These are phyloP conservation scores for Salvelinus sp. DNA, from an alignment of 2,113 vertebrate genomes.

Conservation along the genomic window DNA sequence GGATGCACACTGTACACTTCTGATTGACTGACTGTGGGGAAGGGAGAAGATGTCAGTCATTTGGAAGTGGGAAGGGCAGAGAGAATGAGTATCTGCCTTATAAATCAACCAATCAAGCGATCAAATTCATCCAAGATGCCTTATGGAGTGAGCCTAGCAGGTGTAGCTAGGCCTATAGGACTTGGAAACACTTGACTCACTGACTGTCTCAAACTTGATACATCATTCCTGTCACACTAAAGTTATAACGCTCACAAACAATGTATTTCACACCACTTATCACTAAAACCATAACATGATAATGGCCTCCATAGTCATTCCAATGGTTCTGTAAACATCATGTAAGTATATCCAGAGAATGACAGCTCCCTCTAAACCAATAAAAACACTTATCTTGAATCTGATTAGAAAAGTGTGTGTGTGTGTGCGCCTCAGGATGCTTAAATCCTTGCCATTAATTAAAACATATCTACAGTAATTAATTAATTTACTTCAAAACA, in stretches of 20 bases:
- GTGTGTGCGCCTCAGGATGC: background rate
- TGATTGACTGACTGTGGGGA: constrained; percentile 15
- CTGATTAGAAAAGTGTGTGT: background rate
- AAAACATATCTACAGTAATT: constrained; percentile 22
- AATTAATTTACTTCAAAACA: constrained; percentile 25
- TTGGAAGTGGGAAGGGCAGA: constrained; percentile 39
- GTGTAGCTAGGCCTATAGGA: constrained; percentile 18
- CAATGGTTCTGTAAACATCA: background rate
- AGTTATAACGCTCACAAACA: background rate
- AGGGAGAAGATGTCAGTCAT: constrained; percentile 27
- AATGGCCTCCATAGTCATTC: background rate
- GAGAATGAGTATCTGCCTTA: constrained; percentile 33
- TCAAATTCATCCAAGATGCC: constrained; percentile 27
- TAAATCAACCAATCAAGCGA: constrained; percentile 50
- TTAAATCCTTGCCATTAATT: constrained; percentile 28
- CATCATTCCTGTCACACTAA: background rate
- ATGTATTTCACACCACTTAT: background rate
- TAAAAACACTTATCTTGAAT: background rate
- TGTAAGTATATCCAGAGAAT: background rate
- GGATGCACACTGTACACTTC: constrained; percentile 25
- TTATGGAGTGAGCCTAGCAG: constrained; percentile 31
- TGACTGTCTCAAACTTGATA: background rate
- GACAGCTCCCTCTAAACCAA: background rate
- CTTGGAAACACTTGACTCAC: constrained; percentile 18
- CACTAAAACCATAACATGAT: background rate